These are phyloP conservation scores for Tachysurus vachellii DNA, from an alignment of 2,113 vertebrate genomes.

Conservation along the genomic window DNA sequence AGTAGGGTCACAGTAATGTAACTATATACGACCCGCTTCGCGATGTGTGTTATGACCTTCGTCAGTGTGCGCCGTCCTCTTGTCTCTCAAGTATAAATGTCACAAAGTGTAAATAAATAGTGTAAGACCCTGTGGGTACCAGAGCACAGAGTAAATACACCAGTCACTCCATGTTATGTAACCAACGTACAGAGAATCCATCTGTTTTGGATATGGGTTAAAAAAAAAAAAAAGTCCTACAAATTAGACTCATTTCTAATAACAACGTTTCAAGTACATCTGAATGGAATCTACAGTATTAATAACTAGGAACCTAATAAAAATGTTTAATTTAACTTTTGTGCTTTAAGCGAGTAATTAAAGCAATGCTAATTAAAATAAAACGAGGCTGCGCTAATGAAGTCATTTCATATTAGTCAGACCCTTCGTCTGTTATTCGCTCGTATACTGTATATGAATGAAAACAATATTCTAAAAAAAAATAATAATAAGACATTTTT, in stretches of 20 bases:
- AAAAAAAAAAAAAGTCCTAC: neutral
- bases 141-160: constrained; percentile 16
- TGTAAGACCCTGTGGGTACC: neutral
- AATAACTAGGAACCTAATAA: neutral
- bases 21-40: neutral
- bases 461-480: too few species aligned
- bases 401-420: neutral
- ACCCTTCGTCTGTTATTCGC: neutral
- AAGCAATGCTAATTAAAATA: neutral
- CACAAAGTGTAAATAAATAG: constrained; percentile 30
- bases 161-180: constrained; percentile 18
- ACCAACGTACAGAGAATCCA: neutral
- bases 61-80: constrained; percentile 12
- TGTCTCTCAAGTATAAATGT: constrained; percentile 11
- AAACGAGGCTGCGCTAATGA: neutral
- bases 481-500: too few species aligned
- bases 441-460: neutral
- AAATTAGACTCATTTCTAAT: neutral
- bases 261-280: neutral
- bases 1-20: neutral
- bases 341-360: neutral
- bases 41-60: neutral
- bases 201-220: neutral
- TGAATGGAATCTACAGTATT: neutral
- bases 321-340: neutral